These are phyloP conservation scores for Leptopilina syphax DNA, from an alignment of 2,888 invertebrate species.

Conservation along the genomic window DNA sequence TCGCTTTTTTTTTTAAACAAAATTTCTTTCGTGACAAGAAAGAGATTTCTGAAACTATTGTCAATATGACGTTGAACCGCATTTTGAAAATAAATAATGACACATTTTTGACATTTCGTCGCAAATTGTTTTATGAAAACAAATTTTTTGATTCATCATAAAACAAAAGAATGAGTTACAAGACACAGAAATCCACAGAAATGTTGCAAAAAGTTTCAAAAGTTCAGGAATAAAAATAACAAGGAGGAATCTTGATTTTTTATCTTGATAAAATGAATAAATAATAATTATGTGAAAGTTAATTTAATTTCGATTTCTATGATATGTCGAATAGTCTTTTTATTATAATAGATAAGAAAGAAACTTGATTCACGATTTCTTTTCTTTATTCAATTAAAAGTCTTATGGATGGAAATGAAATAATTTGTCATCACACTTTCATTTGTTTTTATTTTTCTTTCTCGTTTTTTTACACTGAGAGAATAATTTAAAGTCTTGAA, in stretches of 20 bases:
- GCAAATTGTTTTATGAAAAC: conserved; percentile 16
- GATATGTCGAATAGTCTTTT: conserved; percentile 1
- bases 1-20: conserved; percentile 2
- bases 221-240: too few species aligned
- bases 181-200: too few species aligned
- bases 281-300: conserved; percentile 13
- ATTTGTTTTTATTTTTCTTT: too few species aligned
- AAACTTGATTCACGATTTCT: conserved; percentile 9
- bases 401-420: background rate
- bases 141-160: background rate
- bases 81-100: conserved; percentile 8
- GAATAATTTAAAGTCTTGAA: too few species aligned
- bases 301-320: conserved; percentile 15
- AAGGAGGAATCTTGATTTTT: too few species aligned
- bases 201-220: too few species aligned
- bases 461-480: too few species aligned
- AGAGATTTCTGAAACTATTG: conserved; percentile 18
- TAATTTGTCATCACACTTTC: background rate
- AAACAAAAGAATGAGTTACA: too few species aligned
- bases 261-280: background rate
- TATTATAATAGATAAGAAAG: conserved; percentile 3
- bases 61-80: background rate
- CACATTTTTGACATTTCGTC: conserved; percentile 24
- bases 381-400: background rate
- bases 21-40: background rate